These are phyloP conservation scores for Hydrozoanthus tunicans DNA, from an alignment of 64 coral and sea anemone genomes.

Conservation along the genomic window DNA sequence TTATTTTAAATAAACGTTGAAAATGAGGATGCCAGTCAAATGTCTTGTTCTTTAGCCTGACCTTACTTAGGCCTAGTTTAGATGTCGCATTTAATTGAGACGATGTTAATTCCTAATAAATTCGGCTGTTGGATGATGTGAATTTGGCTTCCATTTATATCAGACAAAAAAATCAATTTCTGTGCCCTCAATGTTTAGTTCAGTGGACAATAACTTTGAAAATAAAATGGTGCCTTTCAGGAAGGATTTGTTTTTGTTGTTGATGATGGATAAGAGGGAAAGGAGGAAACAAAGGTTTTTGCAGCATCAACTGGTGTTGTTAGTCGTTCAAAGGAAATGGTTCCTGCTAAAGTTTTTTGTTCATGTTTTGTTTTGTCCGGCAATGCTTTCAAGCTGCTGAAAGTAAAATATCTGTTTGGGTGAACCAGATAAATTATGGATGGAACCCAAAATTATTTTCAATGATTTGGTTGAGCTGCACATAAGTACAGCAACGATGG, in stretches of 20 bases:
- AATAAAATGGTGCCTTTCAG: background rate
- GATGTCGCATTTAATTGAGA: background rate
- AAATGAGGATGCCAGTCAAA: too few species aligned
- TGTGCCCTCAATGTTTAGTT: background rate
- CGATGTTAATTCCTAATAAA: background rate
- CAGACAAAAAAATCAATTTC: constrained; percentile 5
- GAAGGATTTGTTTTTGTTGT: background rate
- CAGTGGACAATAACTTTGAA: background rate
- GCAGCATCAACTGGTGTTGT: background rate
- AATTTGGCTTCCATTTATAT: background rate
- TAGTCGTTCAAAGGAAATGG: background rate
- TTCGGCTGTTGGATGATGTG: background rate
- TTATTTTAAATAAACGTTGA: too few species aligned
- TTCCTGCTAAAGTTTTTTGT: background rate
- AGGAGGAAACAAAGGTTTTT: background rate
- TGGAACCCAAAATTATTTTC: background rate
- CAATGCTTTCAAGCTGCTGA: background rate
- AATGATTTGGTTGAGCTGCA: background rate
- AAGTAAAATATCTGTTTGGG: background rate
- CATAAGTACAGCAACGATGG: background rate
- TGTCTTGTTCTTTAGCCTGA: too few species aligned
- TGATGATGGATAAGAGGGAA: background rate
- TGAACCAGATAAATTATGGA: background rate
- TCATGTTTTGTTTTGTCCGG: background rate
- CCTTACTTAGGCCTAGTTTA: too few species aligned